Base-by-base conservation (phyloP, 2,797 vertebrate species). In the Glossophaga mutica region DNA sequence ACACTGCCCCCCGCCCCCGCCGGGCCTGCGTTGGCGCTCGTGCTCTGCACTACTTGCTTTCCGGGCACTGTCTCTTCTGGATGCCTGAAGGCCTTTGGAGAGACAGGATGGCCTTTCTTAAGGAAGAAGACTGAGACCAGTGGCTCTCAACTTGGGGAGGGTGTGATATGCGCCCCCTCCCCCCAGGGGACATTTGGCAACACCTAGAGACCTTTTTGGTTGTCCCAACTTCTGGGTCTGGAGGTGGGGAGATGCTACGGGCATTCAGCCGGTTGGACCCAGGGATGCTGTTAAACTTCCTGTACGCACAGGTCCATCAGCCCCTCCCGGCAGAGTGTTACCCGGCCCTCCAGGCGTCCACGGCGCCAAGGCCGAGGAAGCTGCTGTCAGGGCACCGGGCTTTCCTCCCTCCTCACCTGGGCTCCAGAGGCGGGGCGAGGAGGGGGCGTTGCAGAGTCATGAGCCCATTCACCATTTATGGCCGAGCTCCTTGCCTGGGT, bases 1-100 rank as follows among this genome's bases (percentile, higher is more conserved):
- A 18, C 0, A 2, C 5, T 4, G 18, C 32, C 0, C 0, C 24
- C 10, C 9, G 0, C 0, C 26, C 10, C 9, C 10, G 2, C 32
- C 32, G 48, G 50, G 62, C 42, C 37, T 3, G 1, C 0, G 29
- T 3, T 9, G 18, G 5, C 2, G 15, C 12, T 16, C 2, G 0
- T n/a, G 2, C n/a, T 57, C 48, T 14, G 3, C 3, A 37, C 3
- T 4, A 16, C 68, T n/a, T 37, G 11, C 34, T 34, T 22, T 50
- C 26, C 6, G 37, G n/a, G 2, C 2, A 19, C 21, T 11, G 22
- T 2, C 82, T 26, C 0, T 29, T 29, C 24, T 50, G 29, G 68
- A 29, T 52, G 50, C 22, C 26, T 19, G 15, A 67, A 39, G 16
- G 34, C 6, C 42, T 39, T 21, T 12, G 26, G 84, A 62, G 48